These are phyloP conservation scores for Hippocampus guttulatus DNA, from an alignment of 2,113 vertebrate genomes.

Conservation along the genomic window DNA sequence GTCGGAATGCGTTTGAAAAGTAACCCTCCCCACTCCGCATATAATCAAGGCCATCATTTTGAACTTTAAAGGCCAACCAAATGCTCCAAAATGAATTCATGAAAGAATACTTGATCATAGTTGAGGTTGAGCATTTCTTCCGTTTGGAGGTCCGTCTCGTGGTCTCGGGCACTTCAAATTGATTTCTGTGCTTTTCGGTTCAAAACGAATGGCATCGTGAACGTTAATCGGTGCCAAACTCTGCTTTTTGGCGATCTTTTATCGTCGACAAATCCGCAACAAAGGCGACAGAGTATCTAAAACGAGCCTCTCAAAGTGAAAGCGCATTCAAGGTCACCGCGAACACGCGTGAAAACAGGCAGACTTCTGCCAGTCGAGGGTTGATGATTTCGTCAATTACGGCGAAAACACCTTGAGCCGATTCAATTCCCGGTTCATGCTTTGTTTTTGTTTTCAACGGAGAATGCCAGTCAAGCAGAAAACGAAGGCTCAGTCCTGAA, in stretches of 20 bases:
- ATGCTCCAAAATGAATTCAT: not conserved
- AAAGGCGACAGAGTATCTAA: not conserved
- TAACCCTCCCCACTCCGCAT: too few species aligned
- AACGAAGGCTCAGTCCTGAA: conserved; percentile 50
- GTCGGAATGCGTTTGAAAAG: too few species aligned
- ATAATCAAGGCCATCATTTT: not conserved
- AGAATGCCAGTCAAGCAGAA: conserved; percentile 45
- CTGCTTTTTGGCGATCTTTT: not conserved
- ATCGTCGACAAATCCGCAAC: not conserved
- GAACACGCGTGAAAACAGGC: not conserved
- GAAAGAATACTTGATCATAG: too few species aligned
- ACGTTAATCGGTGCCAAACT: not conserved
- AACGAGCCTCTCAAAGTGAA: not conserved
- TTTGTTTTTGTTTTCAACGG: conserved; percentile 45
- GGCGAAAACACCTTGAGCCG: conserved; percentile 30
- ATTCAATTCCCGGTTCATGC: conserved; percentile 32
- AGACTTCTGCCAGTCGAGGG: not conserved
- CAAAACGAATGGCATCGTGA: not conserved
- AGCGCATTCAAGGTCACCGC: not conserved
- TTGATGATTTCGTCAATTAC: not conserved
- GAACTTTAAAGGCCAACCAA: not conserved
- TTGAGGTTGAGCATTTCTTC: not conserved
- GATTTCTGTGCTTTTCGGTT: not conserved
- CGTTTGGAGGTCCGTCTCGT: not conserved
- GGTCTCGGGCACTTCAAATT: not conserved